Percentiles rank a stretch among this genome's conserved stretches.
Evolutionary conservation across 2,113 vertebrate species (phyloP).

Genomic region (Craseonycteris thonglongyai): DNA sequence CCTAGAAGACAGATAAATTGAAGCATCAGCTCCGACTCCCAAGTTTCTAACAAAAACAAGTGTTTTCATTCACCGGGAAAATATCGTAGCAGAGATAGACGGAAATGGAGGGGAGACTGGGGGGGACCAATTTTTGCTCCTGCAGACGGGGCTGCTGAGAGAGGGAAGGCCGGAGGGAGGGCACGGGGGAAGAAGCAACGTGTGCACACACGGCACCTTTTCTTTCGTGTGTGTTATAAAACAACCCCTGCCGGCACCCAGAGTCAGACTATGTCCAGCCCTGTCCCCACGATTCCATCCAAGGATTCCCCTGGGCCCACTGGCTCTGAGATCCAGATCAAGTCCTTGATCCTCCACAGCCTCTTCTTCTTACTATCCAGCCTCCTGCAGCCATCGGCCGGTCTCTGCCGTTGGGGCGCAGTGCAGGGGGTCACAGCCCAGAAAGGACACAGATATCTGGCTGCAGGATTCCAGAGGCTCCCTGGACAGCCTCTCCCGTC

Average conservation of each 20-base stretch:
- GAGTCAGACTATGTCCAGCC: not conserved
- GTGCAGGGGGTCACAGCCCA: not conserved
- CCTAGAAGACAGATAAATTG: constrained; percentile 2
- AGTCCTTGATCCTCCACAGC: not conserved
- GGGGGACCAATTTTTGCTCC: not conserved
- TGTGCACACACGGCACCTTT: no score
- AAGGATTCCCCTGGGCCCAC: not conserved
- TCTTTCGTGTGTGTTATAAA: no score
- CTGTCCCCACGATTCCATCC: accelerated
- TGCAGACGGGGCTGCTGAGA: not conserved
- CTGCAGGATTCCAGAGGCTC: not conserved
- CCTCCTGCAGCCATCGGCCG: not conserved
- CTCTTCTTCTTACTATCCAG: not conserved
- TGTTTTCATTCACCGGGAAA: not conserved
- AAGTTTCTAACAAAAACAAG: constrained; percentile 34
- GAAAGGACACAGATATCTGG: not conserved
- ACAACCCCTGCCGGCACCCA: not conserved
- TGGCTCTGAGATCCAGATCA: not conserved
- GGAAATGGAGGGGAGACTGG: accelerated
- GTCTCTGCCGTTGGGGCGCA: not conserved
- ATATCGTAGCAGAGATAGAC: constrained; percentile 19
- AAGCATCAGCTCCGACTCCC: not conserved
- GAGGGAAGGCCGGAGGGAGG: not conserved
- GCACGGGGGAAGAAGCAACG: no score
- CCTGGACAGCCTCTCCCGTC: no score